Base-by-base conservation (phyloP, 1,140 invertebrate genomes). In the Sycobia sp. region DNA sequence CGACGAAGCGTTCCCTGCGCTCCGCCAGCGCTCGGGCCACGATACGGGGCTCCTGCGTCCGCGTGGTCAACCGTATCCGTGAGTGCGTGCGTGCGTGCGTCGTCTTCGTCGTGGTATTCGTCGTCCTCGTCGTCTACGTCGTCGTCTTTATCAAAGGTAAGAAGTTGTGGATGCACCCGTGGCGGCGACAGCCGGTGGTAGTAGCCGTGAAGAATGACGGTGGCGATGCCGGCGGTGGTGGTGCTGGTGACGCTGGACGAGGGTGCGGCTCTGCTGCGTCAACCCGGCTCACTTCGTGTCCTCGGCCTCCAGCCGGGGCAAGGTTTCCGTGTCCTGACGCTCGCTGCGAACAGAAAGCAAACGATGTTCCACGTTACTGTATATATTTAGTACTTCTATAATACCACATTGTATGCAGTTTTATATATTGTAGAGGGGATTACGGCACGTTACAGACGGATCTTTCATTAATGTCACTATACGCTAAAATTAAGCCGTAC, bases 261-360 rank as follows among this genome's bases (percentile, higher is more conserved):
- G 66, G 72, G 70, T 69, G 68, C 70, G 73, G 75, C 74, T 74
- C 73, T 27, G 41, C 67, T 74, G 70, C 71, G 74, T 71, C 75
- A 20, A 16, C 58, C 38, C 49, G 47, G 72, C 75, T 81, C 80
- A 81, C 77, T 81, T 80, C 5, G 29, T 4, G 58, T 80, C 78
- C 71, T 81, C 79, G 34, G 72, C 66, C 62, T 81, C 75, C n/a
- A 66, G 73, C 56, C 68, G 73, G 51, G 77, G 76, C 65, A 75
- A 77, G 41, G 66, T 74, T 60, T 81, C 80, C 49, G 76, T 74
- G 55, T 82, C 80, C 62, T 78, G 80, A 32, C 75, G 75, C 60
- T 81, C 80, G 54, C 80, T 82, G 70, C 9, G n/a, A 78, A 78
- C 71, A 70, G 56, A 47, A 51, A 53, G 41, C 56, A 44, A 20